These are phyloP conservation scores for Heterodera carotae DNA, from an alignment of 1,140 invertebrate genomes.

Conservation along the genomic window DNA sequence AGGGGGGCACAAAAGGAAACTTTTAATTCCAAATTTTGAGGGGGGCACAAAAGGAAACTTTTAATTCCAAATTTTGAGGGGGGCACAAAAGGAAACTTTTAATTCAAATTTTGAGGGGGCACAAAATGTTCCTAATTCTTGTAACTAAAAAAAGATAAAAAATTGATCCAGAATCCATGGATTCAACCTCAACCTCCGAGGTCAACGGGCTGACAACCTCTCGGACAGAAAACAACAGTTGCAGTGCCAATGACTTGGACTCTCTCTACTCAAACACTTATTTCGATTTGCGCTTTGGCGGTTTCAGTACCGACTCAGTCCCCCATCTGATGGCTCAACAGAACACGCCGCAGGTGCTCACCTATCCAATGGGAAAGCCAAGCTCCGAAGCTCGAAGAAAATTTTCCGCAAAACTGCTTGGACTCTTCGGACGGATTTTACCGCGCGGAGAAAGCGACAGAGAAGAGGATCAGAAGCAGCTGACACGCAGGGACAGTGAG, in stretches of 20 bases:
- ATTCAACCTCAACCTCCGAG: conserved; percentile 42
- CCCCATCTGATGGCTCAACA: conserved; percentile 41
- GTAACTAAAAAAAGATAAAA: too few species aligned
- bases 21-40: too few species aligned
- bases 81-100: too few species aligned
- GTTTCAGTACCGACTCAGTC: conserved; percentile 49
- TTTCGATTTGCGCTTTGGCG: conserved; percentile 46
- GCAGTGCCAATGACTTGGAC: conserved; percentile 44
- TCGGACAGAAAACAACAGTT: conserved; percentile 25
- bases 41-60: too few species aligned
- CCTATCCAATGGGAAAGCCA: background rate
- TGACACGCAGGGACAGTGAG: background rate
- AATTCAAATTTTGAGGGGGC: too few species aligned
- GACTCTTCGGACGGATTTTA: background rate
- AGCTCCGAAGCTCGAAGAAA: background rate
- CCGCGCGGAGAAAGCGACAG: background rate
- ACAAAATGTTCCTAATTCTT: too few species aligned
- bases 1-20: too few species aligned
- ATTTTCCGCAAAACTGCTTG: conserved; percentile 28
- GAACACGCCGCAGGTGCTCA: conserved; percentile 32
- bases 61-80: too few species aligned
- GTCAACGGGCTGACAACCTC: conserved; percentile 33
- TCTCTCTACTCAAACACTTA: conserved; percentile 47
- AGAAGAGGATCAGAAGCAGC: background rate
- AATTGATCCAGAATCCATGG: conserved; percentile 48